A percentile compares a stretch with the other conserved stretches of the same genome.
phyloP scores from a whole-genome alignment of 1,140 invertebrate genomes.

The Hyphantria cunea region DNA sequence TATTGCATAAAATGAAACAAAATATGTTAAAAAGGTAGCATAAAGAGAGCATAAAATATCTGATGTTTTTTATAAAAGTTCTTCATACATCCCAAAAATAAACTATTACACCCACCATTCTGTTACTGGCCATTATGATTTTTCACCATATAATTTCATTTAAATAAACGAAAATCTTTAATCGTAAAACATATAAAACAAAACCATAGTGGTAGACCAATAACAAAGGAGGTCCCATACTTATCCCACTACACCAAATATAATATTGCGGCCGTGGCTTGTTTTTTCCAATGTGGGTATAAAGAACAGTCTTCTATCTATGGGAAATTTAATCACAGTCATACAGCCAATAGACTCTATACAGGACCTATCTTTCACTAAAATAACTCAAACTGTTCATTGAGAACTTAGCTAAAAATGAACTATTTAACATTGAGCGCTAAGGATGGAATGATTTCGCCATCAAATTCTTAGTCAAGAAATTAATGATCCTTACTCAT shows the following conservation, averaged over 20 bases:
- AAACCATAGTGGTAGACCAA: slow-evolving; percentile 35
- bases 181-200: slow-evolving; percentile 8
- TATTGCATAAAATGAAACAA: slow-evolving; percentile 9
- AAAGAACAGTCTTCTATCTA: too few relatives aligned
- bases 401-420: too few relatives aligned
- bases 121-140: slow-evolving; percentile 38
- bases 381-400: too few relatives aligned
- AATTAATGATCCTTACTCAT: too few relatives aligned
- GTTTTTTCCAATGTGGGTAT: slow-evolving; percentile 41
- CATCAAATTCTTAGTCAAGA: too few relatives aligned
- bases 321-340: too few relatives aligned
- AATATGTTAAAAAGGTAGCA: slow-evolving; percentile 32
- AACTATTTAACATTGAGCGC: too few relatives aligned
- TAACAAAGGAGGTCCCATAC: slow-evolving; percentile 50
- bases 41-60: slow-evolving; percentile 46
- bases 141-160: slow-evolving; percentile 22
- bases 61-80: slow-evolving; percentile 12
- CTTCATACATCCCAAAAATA: slow-evolving; percentile 30
- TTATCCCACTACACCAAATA: slow-evolving; percentile 73
- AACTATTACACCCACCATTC: slow-evolving; percentile 34
- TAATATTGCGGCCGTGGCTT: slow-evolving; percentile 52
- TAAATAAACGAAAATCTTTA: slow-evolving; percentile 18
- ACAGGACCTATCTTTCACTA: too few relatives aligned
- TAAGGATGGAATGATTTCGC: too few relatives aligned
- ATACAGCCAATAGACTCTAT: too few relatives aligned